A percentile compares a stretch with the other conserved stretches of the same genome.
Conservation (phyloP, 2,797 vertebrate genomes). For the Discoglossus pictus region DNA sequence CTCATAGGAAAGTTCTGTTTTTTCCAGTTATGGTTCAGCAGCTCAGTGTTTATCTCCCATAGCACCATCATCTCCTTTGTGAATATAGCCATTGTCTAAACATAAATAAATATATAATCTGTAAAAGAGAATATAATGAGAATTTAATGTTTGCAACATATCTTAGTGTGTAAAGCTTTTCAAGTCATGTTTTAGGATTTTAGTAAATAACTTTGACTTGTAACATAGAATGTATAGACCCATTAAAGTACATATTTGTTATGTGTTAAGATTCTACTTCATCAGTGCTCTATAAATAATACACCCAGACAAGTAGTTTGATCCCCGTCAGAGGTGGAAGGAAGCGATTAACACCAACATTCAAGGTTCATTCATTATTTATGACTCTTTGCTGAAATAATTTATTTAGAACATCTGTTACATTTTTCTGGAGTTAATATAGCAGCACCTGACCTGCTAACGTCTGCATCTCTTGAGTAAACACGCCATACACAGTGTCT, state of each 20-base stretch:
- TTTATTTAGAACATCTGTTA: constrained; percentile 52
- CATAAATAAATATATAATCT: no score
- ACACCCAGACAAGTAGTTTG: constrained; percentile 1
- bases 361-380: constrained; percentile 44
- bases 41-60: no score
- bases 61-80: no score
- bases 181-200: no score
- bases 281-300: constrained; percentile 22
- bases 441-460: constrained; percentile 38
- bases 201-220: no score
- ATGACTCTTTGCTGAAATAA: constrained; percentile 38
- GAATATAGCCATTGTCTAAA: no score
- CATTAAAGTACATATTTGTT: neutral
- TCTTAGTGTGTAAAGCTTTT: no score
- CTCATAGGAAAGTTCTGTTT: no score
- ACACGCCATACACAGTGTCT: constrained; percentile 36
- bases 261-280: neutral
- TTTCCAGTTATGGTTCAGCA: no score
- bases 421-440: constrained; percentile 40
- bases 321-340: constrained; percentile 20
- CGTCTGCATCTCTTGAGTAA: constrained; percentile 36
- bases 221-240: neutral
- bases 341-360: constrained; percentile 36
- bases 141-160: no score
- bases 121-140: no score